These are phyloP conservation scores for Isaurus tuberculatus DNA, from an alignment of 92 coral and sea anemone species.

Conservation along the genomic window DNA sequence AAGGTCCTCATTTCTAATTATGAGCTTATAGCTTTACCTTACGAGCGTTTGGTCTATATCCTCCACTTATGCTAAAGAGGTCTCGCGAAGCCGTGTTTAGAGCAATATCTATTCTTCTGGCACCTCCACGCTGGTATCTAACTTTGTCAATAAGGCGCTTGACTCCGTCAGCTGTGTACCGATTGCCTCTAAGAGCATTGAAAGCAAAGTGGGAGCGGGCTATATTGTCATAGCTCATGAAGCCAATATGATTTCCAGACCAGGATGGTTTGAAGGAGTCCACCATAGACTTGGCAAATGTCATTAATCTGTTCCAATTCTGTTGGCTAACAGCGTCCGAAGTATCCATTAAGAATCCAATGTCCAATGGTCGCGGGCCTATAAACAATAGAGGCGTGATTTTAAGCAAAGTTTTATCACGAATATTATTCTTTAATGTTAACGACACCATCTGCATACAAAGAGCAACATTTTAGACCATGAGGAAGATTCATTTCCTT, in stretches of 20 bases:
- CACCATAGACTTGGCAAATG: constrained; percentile 61
- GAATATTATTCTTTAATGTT: too few species aligned
- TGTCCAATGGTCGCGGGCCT: constrained; percentile 61
- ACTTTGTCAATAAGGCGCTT: constrained; percentile 58
- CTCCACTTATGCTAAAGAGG: constrained; percentile 59
- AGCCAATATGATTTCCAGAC: constrained; percentile 70
- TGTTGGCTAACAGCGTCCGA: constrained; percentile 54
- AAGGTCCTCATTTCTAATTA: too few species aligned
- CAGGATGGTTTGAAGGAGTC: constrained; percentile 71
- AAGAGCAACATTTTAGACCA: too few species aligned
- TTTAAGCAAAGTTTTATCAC: too few species aligned
- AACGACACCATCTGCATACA: neutral
- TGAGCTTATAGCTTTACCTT: too few species aligned
- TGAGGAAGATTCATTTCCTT: too few species aligned
- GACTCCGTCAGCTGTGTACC: constrained; percentile 50
- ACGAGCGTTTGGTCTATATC: constrained; percentile 66
- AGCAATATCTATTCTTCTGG: constrained; percentile 74
- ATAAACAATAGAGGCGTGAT: neutral
- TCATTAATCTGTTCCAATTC: constrained; percentile 71
- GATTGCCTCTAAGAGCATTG: constrained; percentile 54
- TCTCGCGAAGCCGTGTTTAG: constrained; percentile 47
- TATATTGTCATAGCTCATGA: constrained; percentile 56
- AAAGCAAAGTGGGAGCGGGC: neutral
- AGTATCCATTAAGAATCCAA: constrained; percentile 82
- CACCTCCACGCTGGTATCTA: constrained; percentile 51